phyloP scores from a whole-genome alignment of 64 coral and sea anemone genomes.

The Stichodactyla helianthus region DNA sequence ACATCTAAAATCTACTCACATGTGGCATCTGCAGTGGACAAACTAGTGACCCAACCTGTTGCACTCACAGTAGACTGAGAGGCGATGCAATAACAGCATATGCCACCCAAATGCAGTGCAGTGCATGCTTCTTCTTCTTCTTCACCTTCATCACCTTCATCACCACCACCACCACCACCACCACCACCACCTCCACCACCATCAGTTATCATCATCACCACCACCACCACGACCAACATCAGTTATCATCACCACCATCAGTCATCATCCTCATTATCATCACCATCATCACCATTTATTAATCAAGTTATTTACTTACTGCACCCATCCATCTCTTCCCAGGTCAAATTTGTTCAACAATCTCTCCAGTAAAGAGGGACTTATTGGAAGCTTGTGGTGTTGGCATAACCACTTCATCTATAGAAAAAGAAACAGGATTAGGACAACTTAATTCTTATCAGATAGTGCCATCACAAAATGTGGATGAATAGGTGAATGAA shows the following conservation, averaged over 20 bases:
- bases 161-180: neutral
- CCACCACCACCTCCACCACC: too few relatives aligned
- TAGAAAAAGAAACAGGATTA: neutral
- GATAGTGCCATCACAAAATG: neutral
- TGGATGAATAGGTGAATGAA: neutral
- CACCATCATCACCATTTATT: neutral
- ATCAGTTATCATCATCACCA: neutral
- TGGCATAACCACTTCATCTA: slow-evolving; percentile 69
- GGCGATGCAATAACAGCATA: too few relatives aligned
- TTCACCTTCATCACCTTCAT: neutral
- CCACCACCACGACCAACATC: too few relatives aligned
- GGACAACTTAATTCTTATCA: neutral
- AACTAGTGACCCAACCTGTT: too few relatives aligned
- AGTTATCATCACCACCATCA: neutral
- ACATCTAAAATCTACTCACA: too few relatives aligned
- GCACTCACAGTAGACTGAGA: too few relatives aligned
- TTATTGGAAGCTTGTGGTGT: slow-evolving; percentile 58
- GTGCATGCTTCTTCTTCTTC: too few relatives aligned
- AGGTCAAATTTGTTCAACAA: slow-evolving; percentile 53
- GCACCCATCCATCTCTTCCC: slow-evolving; percentile 47
- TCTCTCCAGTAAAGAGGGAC: slow-evolving; percentile 48
- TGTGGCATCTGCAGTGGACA: too few relatives aligned
- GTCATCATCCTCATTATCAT: neutral
- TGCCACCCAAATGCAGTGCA: too few relatives aligned
- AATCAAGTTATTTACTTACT: slow-evolving; percentile 14